Conservation (phyloP, 2,888 invertebrate genomes). For the Acrobasis consociella region DNA sequence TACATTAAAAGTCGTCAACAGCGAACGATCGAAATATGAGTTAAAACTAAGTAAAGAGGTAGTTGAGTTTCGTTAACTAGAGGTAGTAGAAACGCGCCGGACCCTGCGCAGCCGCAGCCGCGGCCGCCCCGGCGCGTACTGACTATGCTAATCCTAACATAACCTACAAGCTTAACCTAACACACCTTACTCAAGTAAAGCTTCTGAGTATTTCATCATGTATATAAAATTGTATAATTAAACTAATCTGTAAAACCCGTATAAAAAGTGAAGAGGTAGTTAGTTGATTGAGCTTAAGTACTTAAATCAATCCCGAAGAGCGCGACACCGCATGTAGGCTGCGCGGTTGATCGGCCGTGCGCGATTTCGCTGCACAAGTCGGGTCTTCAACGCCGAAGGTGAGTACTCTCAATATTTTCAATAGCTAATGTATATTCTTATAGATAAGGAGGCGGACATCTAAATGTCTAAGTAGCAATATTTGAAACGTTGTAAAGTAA, state of each 20-base stretch:
- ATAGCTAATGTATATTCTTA: constrained; percentile 66
- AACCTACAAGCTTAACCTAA: constrained; percentile 60
- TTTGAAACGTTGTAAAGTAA: constrained; percentile 75
- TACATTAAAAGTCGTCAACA: constrained; percentile 71
- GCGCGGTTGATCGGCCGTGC: constrained; percentile 41
- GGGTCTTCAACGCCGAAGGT: constrained; percentile 47
- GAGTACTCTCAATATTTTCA: constrained; percentile 49
- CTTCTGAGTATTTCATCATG: constrained; percentile 82
- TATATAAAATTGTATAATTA: constrained; percentile 82
- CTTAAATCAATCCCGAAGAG: constrained; percentile 75
- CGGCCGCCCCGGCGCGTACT: constrained; percentile 60
- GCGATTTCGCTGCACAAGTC: constrained; percentile 33
- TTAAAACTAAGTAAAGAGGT: constrained; percentile 80
- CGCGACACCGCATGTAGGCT: constrained; percentile 57
- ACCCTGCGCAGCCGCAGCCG: constrained; percentile 72
- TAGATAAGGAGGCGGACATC: constrained; percentile 76
- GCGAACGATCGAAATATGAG: constrained; percentile 65
- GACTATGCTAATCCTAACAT: constrained; percentile 53
- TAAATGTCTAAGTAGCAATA: constrained; percentile 77
- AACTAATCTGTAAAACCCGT: constrained; percentile 83
- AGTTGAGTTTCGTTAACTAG: constrained; percentile 77
- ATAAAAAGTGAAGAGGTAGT: constrained; percentile 82
- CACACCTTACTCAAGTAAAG: constrained; percentile 81
- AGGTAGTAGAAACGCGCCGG: constrained; percentile 66
- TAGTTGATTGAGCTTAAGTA: constrained; percentile 82